Percentiles rank a stretch among this genome's conserved stretches.
These are phyloP conservation scores for Onychomys torridus DNA, from an alignment of 2,797 vertebrate genomes.

Conservation along the genomic window DNA sequence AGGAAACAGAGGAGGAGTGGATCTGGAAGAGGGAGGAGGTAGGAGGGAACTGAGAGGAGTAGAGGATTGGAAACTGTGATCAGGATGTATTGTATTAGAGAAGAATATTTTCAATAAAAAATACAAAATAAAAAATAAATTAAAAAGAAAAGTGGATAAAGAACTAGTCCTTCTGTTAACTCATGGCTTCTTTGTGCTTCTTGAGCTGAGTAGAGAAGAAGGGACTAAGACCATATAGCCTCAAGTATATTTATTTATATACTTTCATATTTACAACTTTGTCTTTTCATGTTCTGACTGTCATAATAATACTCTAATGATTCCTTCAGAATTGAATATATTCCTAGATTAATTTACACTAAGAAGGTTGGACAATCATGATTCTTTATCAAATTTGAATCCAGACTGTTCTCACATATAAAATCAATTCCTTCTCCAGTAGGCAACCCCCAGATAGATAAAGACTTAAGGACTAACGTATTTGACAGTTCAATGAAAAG, in stretches of 20 bases:
- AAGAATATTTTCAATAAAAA: neutral
- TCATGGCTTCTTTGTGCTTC: neutral
- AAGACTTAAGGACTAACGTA: neutral
- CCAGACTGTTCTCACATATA: neutral
- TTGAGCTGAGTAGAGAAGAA: neutral
- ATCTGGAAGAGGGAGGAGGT: neutral
- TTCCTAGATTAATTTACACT: neutral
- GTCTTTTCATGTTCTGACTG: neutral
- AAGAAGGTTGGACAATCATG: neutral
- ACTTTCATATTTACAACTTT: conserved; percentile 14
- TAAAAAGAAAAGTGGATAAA: neutral
- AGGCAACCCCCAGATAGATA: neutral
- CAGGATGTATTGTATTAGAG: neutral
- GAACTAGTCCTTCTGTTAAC: neutral
- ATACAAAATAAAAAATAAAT: neutral
- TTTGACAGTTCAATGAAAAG: conserved; percentile 18
- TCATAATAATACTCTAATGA: neutral
- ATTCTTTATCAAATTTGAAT: neutral
- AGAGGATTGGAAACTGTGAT: neutral
- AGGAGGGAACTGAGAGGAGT: neutral
- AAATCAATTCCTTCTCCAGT: neutral
- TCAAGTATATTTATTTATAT: conserved; percentile 25
- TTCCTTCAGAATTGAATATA: neutral
- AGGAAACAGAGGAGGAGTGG: neutral
- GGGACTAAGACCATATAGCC: neutral